phyloP scores from a whole-genome alignment of 2,888 invertebrate genomes.

The Heliconius sara region DNA sequence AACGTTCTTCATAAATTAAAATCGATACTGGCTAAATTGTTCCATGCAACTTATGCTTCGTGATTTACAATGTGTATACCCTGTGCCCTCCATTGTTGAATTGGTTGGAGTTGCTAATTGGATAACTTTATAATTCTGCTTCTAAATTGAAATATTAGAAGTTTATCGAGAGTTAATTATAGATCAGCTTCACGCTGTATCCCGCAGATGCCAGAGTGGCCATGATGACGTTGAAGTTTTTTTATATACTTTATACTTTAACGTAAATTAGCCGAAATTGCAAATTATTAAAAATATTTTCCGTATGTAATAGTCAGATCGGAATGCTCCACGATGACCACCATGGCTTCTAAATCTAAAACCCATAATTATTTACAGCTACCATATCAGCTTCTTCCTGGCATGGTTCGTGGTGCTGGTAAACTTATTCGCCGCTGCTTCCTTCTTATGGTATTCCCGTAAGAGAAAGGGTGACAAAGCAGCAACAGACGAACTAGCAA shows the following conservation, averaged over 20 bases:
- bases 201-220: too few species aligned
- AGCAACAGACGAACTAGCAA: slow-evolving; percentile 91
- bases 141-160: slow-evolving; percentile 12
- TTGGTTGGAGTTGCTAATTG: slow-evolving; percentile 9
- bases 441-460: slow-evolving; percentile 91
- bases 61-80: neutral
- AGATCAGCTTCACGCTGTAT: too few species aligned
- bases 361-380: slow-evolving; percentile 66
- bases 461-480: slow-evolving; percentile 94
- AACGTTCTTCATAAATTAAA: slow-evolving; percentile 15
- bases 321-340: too few species aligned
- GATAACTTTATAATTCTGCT: slow-evolving; percentile 13
- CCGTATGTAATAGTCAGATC: too few species aligned
- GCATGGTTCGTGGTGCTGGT: slow-evolving; percentile 91
- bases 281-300: neutral
- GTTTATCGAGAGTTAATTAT: neutral
- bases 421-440: slow-evolving; percentile 87
- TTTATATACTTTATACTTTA: neutral
- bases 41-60: neutral
- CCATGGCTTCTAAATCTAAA: neutral
- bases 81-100: neutral
- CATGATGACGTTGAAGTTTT: neutral
- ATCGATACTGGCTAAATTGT: slow-evolving; percentile 15
- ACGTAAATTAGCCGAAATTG: neutral
- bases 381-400: slow-evolving; percentile 88